phyloP scores from a whole-genome alignment of 2,113 vertebrate genomes.

The Myrmophylax atrothorax region DNA sequence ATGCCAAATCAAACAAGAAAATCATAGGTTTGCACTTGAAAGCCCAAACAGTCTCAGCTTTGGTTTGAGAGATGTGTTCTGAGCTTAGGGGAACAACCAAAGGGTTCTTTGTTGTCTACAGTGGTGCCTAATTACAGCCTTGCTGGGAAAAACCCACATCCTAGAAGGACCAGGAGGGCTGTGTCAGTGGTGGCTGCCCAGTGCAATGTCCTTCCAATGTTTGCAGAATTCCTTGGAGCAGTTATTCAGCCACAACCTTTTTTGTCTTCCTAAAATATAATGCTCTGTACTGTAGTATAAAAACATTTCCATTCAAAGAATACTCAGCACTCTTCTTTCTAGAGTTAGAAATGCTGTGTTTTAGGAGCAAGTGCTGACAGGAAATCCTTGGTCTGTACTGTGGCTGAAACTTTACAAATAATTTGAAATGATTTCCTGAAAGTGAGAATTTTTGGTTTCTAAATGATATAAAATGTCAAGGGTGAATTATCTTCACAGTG shows the following conservation, averaged over 20 bases:
- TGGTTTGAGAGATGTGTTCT: slow-evolving; percentile 33
- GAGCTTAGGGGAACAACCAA: slow-evolving; percentile 27
- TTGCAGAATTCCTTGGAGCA: neutral
- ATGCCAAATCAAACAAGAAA: slow-evolving; percentile 57
- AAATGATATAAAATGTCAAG: neutral
- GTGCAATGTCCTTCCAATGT: neutral
- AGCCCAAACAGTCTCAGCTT: neutral
- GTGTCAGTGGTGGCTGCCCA: neutral
- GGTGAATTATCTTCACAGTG: neutral
- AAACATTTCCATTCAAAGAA: neutral
- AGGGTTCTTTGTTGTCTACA: slow-evolving; percentile 55
- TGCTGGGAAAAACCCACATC: slow-evolving; percentile 45
- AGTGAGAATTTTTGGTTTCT: neutral
- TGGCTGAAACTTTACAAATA: neutral
- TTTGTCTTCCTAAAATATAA: neutral
- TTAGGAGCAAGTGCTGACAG: neutral
- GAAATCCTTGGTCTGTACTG: neutral
- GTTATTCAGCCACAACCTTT: neutral
- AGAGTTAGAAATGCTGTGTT: neutral
- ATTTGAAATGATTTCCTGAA: neutral
- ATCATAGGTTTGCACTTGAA: slow-evolving; percentile 14
- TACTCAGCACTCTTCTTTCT: neutral
- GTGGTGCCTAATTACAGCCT: slow-evolving; percentile 7
- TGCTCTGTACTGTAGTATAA: neutral
- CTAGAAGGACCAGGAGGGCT: neutral